phyloP scores from a whole-genome alignment of 2,113 vertebrate species.

The Dipodomys merriami region DNA sequence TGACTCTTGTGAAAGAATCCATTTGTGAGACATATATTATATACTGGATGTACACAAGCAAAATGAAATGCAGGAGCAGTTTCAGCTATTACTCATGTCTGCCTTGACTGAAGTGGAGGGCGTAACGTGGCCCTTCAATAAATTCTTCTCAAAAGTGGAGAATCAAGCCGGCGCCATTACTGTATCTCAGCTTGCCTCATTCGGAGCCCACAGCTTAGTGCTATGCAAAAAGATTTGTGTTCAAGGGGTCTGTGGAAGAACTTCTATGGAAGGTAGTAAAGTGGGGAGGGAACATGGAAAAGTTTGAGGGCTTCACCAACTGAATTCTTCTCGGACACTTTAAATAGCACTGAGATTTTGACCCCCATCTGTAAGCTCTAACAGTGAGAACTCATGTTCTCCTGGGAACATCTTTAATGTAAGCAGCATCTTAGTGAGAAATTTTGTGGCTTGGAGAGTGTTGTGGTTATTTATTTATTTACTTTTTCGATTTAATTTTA shows the following conservation, averaged over 20 bases:
- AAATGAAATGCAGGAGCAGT: constrained; percentile 61
- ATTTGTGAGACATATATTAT: constrained; percentile 64
- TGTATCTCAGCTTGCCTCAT: constrained; percentile 5
- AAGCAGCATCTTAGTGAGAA: not conserved
- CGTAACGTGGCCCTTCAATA: not conserved
- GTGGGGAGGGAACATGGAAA: not conserved
- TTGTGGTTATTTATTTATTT: too few relatives aligned
- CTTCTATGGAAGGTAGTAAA: not conserved
- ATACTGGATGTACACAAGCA: constrained; percentile 42
- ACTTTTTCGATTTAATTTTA: too few relatives aligned
- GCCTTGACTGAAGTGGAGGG: constrained; percentile 35
- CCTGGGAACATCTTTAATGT: not conserved
- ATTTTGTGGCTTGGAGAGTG: not conserved
- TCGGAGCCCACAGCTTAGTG: not conserved
- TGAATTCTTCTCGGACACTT: not conserved
- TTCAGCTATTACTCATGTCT: constrained; percentile 70
- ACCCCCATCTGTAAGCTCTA: not conserved
- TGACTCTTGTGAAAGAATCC: constrained; percentile 72
- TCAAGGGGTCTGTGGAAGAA: not conserved
- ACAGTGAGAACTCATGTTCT: not conserved
- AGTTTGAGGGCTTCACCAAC: not conserved
- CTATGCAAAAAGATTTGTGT: not conserved
- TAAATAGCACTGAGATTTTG: not conserved
- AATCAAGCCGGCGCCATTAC: not conserved
- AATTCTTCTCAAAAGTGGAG: constrained; percentile 54